A percentile compares a stretch with the other conserved stretches of the same genome.
These are phyloP conservation scores for Habropoda laboriosa DNA, from an alignment of 1,140 invertebrate species.

Conservation along the genomic window DNA sequence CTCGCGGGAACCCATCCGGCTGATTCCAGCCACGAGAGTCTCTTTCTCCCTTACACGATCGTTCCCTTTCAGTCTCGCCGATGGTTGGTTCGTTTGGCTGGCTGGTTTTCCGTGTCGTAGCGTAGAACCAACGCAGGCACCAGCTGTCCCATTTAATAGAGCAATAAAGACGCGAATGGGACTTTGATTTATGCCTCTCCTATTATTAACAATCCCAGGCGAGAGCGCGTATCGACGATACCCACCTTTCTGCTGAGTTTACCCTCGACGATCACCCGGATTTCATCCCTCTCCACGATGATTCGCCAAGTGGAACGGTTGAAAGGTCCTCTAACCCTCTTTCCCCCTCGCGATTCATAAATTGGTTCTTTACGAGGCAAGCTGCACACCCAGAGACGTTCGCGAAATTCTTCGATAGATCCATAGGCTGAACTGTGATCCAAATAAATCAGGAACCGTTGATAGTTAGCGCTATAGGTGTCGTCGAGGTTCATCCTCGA, in stretches of 20 bases:
- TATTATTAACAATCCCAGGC: slow-evolving; percentile 76
- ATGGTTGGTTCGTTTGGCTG: no score
- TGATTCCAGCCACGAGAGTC: no score
- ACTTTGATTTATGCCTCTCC: slow-evolving; percentile 80
- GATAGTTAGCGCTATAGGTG: neutral
- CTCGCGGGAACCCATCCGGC: slow-evolving; percentile 48
- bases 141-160: slow-evolving; percentile 81
- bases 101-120: slow-evolving; percentile 26
- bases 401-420: neutral
- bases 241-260: slow-evolving; percentile 11
- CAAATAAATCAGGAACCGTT: neutral
- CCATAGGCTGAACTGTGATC: neutral
- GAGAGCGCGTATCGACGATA: slow-evolving; percentile 31
- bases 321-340: neutral
- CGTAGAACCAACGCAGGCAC: slow-evolving; percentile 63
- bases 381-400: neutral
- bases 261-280: neutral
- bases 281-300: neutral
- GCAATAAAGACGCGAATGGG: slow-evolving; percentile 81
- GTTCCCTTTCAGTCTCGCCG: neutral
- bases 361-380: slow-evolving; percentile 14
- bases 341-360: slow-evolving; percentile 22
- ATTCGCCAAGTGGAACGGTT: neutral
- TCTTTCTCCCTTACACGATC: neutral
- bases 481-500: neutral